Conservation (phyloP, 2,113 vertebrate species). For the Polypterus bichir region DNA sequence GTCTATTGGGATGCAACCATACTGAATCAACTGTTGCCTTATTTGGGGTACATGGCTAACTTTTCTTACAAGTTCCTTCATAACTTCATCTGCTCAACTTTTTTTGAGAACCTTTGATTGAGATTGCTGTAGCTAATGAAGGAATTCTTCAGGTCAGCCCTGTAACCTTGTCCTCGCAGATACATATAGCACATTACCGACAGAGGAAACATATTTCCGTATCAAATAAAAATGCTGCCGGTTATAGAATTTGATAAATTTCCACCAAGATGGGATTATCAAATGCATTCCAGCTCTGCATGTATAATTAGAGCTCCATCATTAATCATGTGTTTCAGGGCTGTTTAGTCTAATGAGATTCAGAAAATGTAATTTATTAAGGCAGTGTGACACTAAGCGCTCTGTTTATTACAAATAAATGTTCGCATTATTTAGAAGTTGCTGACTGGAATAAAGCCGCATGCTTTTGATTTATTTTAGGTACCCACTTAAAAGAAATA, state of each 20-base stretch:
- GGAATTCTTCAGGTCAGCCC: no score
- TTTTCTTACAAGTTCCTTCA: no score
- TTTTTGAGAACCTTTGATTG: no score
- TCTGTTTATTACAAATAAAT: constrained; percentile 72
- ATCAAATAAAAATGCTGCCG: constrained; percentile 24
- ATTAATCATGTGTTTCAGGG: constrained; percentile 71
- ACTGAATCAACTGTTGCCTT: no score
- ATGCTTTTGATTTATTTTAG: constrained; percentile 2
- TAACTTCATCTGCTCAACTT: no score
- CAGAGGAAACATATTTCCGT: constrained; percentile 6
- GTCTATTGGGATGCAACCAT: no score
- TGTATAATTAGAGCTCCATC: constrained; percentile 77
- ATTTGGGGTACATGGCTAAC: no score
- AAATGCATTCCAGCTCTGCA: constrained; percentile 55
- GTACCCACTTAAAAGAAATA: background rate
- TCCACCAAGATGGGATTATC: constrained; percentile 49
- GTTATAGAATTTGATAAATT: constrained; percentile 41
- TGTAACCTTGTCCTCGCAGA: no score
- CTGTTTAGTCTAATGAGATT: constrained; percentile 78
- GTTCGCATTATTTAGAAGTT: constrained; percentile 64
- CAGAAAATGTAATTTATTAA: constrained; percentile 72
- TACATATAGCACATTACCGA: no score
- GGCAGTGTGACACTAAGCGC: constrained; percentile 60
- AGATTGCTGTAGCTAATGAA: no score
- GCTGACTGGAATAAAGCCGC: constrained; percentile 49